phyloP scores from a whole-genome alignment of 1,140 invertebrate species.

The Drosophila chauvacae region DNA sequence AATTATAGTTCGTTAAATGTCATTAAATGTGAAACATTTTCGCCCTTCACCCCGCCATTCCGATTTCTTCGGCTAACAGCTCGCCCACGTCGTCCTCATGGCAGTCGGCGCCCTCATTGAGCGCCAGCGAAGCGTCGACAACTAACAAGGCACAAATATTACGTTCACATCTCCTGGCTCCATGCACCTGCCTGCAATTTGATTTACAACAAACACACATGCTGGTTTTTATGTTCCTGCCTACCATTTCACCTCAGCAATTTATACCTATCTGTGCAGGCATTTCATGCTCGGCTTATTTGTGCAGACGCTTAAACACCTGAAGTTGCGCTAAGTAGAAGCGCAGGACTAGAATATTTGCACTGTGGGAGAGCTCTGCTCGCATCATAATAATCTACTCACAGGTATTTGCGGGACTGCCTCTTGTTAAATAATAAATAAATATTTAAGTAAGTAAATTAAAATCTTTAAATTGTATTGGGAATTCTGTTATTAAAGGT shows the following conservation, averaged over 20 bases:
- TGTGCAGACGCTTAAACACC: slow-evolving; percentile 46
- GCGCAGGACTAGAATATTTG: slow-evolving; percentile 1
- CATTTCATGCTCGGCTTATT: slow-evolving; percentile 79
- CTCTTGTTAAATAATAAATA: background rate
- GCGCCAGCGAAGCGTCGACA: slow-evolving; percentile 62
- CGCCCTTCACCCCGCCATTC: background rate
- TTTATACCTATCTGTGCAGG: slow-evolving; percentile 30
- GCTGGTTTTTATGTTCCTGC: background rate
- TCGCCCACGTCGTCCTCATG: background rate
- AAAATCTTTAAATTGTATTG: background rate
- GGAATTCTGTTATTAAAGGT: too few species aligned
- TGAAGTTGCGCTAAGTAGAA: slow-evolving; percentile 22
- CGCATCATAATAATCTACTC: background rate
- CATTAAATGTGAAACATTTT: slow-evolving; percentile 73
- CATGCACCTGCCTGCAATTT: slow-evolving; percentile 65
- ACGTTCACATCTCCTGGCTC: slow-evolving; percentile 58
- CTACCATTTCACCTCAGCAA: slow-evolving; percentile 31
- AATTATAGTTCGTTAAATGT: slow-evolving; percentile 77
- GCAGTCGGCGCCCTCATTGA: slow-evolving; percentile 58
- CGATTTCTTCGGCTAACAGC: slow-evolving; percentile 3
- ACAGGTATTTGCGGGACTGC: background rate
- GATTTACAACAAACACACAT: slow-evolving; percentile 57
- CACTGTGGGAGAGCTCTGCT: slow-evolving; percentile 7
- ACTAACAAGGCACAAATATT: slow-evolving; percentile 81
- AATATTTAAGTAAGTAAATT: background rate